Conservation (phyloP, 1,140 invertebrate species). For the Pteromalus puparum region DNA sequence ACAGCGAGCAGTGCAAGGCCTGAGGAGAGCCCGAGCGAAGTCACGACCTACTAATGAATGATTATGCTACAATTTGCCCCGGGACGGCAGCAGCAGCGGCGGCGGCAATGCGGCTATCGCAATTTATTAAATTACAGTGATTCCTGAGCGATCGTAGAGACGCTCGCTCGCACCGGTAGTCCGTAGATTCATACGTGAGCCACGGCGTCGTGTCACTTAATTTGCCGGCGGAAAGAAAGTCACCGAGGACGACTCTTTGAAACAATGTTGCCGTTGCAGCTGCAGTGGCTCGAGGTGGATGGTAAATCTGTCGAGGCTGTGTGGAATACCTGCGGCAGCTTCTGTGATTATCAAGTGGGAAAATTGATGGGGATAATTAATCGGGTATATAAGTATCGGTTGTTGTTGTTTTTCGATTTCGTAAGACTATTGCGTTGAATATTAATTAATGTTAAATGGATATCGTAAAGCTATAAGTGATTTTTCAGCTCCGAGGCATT, state of each 20-base stretch:
- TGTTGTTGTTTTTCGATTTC: slow-evolving; percentile 6
- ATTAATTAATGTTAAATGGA: slow-evolving; percentile 34
- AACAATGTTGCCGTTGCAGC: neutral
- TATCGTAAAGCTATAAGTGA: slow-evolving; percentile 27
- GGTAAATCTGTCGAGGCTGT: neutral
- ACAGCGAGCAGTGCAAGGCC: neutral
- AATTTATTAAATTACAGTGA: slow-evolving; percentile 76
- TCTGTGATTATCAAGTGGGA: neutral
- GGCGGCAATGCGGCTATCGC: slow-evolving; percentile 60
- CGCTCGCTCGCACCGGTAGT: slow-evolving; percentile 65
- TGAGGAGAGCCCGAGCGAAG: slow-evolving; percentile 59
- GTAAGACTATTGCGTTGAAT: slow-evolving; percentile 12
- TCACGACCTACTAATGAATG: slow-evolving; percentile 75
- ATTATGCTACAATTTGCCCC: slow-evolving; percentile 74
- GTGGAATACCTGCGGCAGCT: neutral
- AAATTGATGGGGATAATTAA: slow-evolving; percentile 12
- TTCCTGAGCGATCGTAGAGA: slow-evolving; percentile 58
- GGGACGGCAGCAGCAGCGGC: slow-evolving; percentile 63
- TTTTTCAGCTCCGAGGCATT: neutral
- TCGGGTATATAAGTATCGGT: neutral
- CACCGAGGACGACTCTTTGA: neutral
- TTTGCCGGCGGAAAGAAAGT: slow-evolving; percentile 35
- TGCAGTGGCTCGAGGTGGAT: neutral
- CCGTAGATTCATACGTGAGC: slow-evolving; percentile 53
- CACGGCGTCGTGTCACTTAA: slow-evolving; percentile 42